Evolutionary conservation across 2,888 invertebrate genomes (phyloP).

Genomic region (Apamea monoglypha): DNA sequence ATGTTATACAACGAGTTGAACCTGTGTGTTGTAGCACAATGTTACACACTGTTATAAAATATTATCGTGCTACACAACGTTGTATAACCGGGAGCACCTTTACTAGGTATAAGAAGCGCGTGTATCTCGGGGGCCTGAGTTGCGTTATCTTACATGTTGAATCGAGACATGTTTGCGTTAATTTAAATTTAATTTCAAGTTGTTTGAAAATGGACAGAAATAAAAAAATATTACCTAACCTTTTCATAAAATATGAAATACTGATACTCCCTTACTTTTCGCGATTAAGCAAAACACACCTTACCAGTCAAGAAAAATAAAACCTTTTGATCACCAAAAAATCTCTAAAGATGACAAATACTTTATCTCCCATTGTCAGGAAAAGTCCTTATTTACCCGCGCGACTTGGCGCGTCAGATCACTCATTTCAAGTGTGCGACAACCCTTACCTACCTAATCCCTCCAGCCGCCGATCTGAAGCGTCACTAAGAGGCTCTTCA

Average conservation of each 20-base stretch:
- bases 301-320: background rate
- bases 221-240: background rate
- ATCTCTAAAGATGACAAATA: background rate
- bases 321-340: background rate
- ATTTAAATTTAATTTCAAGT: no score
- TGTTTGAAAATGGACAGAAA: background rate
- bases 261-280: background rate
- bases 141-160: background rate
- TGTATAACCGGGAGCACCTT: no score
- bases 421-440: constrained; percentile 5
- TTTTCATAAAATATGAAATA: background rate
- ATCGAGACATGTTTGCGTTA: background rate
- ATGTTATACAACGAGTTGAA: no score
- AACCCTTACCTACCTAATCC: constrained; percentile 44
- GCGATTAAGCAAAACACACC: background rate
- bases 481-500: constrained; percentile 39
- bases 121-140: background rate
- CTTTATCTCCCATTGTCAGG: background rate
- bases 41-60: no score
- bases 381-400: constrained; percentile 10
- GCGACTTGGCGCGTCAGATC: background rate
- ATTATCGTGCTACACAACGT: no score
- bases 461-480: constrained; percentile 30
- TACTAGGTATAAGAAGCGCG: background rate
- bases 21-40: no score